Base-by-base conservation (phyloP, 2,888 invertebrate species). In the Hipparchia semele region DNA sequence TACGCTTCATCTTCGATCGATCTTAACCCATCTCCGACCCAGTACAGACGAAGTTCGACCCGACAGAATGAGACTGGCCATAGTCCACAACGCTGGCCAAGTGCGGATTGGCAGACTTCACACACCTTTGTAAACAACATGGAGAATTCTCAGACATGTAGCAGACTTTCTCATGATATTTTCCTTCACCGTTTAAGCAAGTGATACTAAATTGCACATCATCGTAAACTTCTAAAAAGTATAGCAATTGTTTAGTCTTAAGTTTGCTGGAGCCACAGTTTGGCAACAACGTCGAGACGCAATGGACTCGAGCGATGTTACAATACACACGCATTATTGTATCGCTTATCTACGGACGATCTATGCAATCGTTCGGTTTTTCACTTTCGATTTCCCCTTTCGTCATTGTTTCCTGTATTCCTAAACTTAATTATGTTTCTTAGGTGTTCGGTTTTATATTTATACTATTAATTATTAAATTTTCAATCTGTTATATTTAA, bases 261-360 rank as follows among this genome's bases (percentile, higher is more conserved):
- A 89, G 46, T 71, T 66, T 69, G 82, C 82, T 70, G 78, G 72
- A 82, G 75, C 88, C 83, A 85, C 88, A 85, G 76, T 79, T 84
- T 87, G 82, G 87, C 86, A 88, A 88, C 71, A 74, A 51, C 51
- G 23, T 65, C 80, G 83, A 85, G 80, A 82, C 80, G 83, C 84
- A 84, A 84, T 81, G 79, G 82, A 80, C 80, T 81, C 81, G 82
- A 83, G 86, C 83, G 83, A 86, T 86, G 88, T 89, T 87, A 89
- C 79, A 75, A 72, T 78, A 80, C 88, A 87, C 83, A 87, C 85
- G 86, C 90, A 90, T 91, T 91, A 88, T 92, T 90, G 90, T 89
- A 82, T 76, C 77, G 73, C 75, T 81, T 90, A 89, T 90, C 87
- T 86, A 82, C 82, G 80, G 85, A 84, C 83, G 80, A 90, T 90